A percentile compares a stretch with the other conserved stretches of the same genome.
These are phyloP conservation scores for Rostratula benghalensis DNA, from an alignment of 2,113 vertebrate genomes.

Conservation along the genomic window DNA sequence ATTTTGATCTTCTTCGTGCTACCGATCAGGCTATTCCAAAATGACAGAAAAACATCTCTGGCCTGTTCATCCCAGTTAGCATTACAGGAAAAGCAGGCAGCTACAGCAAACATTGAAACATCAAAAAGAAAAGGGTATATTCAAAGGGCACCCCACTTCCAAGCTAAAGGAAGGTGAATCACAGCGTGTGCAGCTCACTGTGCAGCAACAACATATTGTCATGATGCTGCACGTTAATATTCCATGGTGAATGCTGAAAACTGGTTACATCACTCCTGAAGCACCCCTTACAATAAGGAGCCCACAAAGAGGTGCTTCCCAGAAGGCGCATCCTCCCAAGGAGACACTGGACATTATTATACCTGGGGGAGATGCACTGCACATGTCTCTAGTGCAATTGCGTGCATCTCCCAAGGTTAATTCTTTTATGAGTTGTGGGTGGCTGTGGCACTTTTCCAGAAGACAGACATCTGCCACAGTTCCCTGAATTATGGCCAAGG, in stretches of 20 bases:
- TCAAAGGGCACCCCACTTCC: neutral
- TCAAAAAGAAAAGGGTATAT: neutral
- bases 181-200: neutral
- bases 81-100: neutral
- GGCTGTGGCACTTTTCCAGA: slow-evolving; percentile 34
- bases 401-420: slow-evolving; percentile 29
- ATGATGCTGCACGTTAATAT: neutral
- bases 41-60: slow-evolving; percentile 43
- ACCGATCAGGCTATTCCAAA: slow-evolving; percentile 22
- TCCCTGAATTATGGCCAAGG: slow-evolving; percentile 40
- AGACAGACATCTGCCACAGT: slow-evolving; percentile 31
- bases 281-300: neutral
- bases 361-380: neutral
- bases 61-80: slow-evolving; percentile 2
- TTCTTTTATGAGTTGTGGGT: neutral
- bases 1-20: slow-evolving; percentile 46
- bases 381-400: neutral
- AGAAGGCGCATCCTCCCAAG: neutral
- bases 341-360: neutral
- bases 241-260: neutral
- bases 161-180: neutral
- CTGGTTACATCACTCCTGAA: neutral
- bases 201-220: neutral
- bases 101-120: neutral
- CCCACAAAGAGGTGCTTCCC: neutral